These are phyloP conservation scores for Lepidurus apus DNA, from an alignment of 1,140 invertebrate species.

Conservation along the genomic window DNA sequence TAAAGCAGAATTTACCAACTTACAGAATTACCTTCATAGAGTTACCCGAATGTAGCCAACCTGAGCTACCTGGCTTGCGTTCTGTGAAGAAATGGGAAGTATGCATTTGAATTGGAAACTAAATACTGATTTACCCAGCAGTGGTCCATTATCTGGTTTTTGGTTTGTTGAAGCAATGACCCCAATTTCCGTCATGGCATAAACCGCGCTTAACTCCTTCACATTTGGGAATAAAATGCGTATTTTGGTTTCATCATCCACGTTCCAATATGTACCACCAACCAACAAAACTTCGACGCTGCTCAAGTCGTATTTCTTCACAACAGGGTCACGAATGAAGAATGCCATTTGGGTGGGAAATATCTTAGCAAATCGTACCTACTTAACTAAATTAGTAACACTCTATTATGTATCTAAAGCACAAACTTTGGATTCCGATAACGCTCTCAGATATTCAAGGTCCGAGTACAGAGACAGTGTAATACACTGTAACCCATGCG, in stretches of 20 bases:
- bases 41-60: no score
- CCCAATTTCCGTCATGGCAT: slow-evolving; percentile 25
- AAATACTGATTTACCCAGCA: no score
- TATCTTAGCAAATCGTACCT: not conserved
- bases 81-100: no score
- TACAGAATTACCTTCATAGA: no score
- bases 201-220: not conserved
- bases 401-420: not conserved
- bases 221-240: not conserved
- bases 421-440: not conserved
- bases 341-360: slow-evolving; percentile 26
- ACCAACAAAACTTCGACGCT: not conserved
- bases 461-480: not conserved
- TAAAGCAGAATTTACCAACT: no score
- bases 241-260: not conserved
- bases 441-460: not conserved
- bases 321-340: not conserved
- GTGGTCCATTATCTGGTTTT: not conserved
- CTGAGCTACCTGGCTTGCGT: no score
- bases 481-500: not conserved
- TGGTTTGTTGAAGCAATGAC: not conserved
- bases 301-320: slow-evolving; percentile 15
- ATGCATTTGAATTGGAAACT: no score
- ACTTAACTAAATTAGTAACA: not conserved
- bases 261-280: not conserved